Base-by-base conservation (phyloP, 1,140 invertebrate species). In the Trachymyrmex septentrionalis region DNA sequence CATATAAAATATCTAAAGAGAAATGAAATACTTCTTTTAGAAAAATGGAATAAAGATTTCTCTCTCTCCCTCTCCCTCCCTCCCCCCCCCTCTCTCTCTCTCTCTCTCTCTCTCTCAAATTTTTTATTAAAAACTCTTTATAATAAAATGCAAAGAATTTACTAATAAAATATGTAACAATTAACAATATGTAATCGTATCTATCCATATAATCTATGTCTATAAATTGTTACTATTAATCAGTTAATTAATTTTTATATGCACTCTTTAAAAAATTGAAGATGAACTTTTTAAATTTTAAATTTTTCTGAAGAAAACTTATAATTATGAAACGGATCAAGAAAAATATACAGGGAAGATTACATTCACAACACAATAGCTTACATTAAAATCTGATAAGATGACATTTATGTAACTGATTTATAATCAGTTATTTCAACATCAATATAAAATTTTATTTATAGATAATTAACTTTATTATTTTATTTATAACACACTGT, bases 381-480 rank as follows among this genome's bases (percentile, higher is more conserved):
- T 73, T 6, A 30, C n/a, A 21, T n/a, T 24, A 16, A 48, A 14
- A 44, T 48, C 14, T n/a, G 14, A 71, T 21, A 27, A 14, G 16
- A 27, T n/a, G 67, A 72, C 14, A 72, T 34, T 71, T 53, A 19
- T 6, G 14, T 34, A 30, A 76, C 44, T 61, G 38, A 76, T 24
- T n/a, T 2, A 16, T 12, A 38, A 38, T 38, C 6, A 38, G 34
- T 38, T 38, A 14, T 1, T 34, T 55, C 19, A 14, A 3, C 7
- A 7, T 76, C 3, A n/a, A 3, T 59, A 64, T 44, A 59, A n/a
- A n/a, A 55, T 53, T 75, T 21, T 30, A 75, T 30, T 73, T 50
- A 30, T 59, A 3, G 14, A 44, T 59, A 44, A 19, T 19, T 44
- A 61, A 44, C n/a, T 76, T 76, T 76, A 76, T 14, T 27, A 61